A percentile compares a stretch with the other conserved stretches of the same genome.
These are phyloP conservation scores for Paramormyrops kingsleyae DNA, from an alignment of 2,113 vertebrate genomes.

Conservation along the genomic window DNA sequence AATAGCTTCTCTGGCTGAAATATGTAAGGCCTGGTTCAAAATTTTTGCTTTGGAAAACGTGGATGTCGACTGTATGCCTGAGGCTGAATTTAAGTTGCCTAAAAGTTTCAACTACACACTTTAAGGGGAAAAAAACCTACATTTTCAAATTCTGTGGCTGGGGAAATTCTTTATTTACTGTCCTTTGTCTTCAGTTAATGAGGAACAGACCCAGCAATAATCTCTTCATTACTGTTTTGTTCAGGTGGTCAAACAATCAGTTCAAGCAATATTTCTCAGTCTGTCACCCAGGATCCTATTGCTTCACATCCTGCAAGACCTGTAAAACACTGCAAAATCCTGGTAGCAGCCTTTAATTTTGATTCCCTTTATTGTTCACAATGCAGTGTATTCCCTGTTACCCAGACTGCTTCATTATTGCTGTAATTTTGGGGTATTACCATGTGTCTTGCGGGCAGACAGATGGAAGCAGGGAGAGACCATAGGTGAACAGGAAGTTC, in stretches of 20 bases:
- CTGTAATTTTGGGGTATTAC: conserved; percentile 1
- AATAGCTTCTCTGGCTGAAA: not conserved
- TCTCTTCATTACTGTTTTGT: not conserved
- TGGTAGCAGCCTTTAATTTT: not conserved
- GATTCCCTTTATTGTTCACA: not conserved
- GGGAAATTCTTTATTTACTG: not conserved
- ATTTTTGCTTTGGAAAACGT: not conserved
- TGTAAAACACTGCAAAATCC: not conserved
- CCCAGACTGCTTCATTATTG: not conserved
- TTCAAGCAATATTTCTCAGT: not conserved
- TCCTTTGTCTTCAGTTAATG: not conserved
- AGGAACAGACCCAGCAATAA: not conserved
- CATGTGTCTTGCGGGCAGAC: not conserved
- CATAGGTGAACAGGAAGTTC: not conserved
- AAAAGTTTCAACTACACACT: not conserved
- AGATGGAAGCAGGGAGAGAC: not conserved
- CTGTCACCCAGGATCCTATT: not conserved
- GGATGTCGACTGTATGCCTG: not conserved
- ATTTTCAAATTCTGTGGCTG: not conserved
- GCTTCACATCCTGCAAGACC: not conserved
- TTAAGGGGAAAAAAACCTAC: not conserved
- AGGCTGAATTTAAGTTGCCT: not conserved
- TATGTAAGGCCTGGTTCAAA: not conserved
- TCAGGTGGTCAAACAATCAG: not conserved
- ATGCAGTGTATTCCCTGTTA: not conserved